These are phyloP conservation scores for Oreochromis spilurus DNA, from an alignment of 2,113 vertebrate species.

Conservation along the genomic window DNA sequence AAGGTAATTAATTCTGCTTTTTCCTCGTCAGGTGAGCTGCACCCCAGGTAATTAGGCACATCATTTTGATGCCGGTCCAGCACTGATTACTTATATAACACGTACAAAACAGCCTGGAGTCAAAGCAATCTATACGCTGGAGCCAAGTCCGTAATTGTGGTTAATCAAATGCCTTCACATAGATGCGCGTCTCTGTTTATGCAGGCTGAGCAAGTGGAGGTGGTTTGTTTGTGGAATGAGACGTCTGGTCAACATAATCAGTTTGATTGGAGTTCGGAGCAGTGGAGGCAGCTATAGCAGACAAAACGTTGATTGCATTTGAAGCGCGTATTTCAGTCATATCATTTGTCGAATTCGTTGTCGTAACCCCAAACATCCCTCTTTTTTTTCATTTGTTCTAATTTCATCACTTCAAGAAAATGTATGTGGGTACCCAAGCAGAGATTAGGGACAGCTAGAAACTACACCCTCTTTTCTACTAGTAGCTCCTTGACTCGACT, in stretches of 20 bases:
- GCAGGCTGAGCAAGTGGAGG: constrained; percentile 15
- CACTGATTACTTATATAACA: constrained; percentile 29
- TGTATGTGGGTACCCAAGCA: background rate
- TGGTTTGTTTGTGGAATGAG: constrained; percentile 25
- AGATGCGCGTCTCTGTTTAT: constrained; percentile 8
- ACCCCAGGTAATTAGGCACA: constrained; percentile 46
- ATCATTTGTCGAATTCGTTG: background rate
- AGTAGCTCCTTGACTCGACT: background rate
- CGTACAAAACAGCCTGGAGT: constrained; percentile 36
- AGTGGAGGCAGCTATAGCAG: background rate
- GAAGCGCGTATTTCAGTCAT: background rate
- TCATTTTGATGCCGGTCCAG: constrained; percentile 4
- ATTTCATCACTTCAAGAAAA: background rate
- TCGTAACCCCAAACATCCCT: background rate
- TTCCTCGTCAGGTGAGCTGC: constrained; percentile 38
- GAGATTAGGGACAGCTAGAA: background rate
- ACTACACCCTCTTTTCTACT: background rate
- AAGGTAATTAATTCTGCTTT: constrained; percentile 46
- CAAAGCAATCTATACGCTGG: constrained; percentile 23
- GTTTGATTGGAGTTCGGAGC: constrained; percentile 4
- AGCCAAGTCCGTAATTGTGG: constrained; percentile 43
- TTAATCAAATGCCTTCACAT: constrained; percentile 59
- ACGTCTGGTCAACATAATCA: constrained; percentile 16
- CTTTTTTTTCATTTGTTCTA: background rate
- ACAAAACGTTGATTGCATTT: background rate